Evolutionary conservation across 1,140 invertebrate species (phyloP).

Genomic region (Gonatopus flavifemur): DNA sequence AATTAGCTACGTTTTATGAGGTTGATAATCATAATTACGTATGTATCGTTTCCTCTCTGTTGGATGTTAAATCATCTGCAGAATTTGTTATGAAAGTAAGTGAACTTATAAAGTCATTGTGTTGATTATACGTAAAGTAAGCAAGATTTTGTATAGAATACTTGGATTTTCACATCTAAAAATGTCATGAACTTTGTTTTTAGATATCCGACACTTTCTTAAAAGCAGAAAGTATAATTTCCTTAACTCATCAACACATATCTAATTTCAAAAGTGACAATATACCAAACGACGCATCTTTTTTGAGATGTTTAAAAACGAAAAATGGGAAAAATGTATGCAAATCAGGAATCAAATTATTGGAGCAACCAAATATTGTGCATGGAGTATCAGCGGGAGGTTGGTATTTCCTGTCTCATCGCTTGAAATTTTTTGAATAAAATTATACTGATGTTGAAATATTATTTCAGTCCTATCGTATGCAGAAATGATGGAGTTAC

Average conservation of each 20-base stretch:
- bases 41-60: constrained; percentile 32
- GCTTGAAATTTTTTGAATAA: constrained; percentile 12
- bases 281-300: constrained; percentile 28
- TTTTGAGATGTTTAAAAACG: constrained; percentile 40
- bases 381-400: constrained; percentile 49
- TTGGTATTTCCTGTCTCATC: constrained; percentile 22
- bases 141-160: constrained; percentile 11
- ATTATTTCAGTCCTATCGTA: constrained; percentile 44
- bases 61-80: constrained; percentile 38
- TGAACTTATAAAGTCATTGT: constrained; percentile 9
- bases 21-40: constrained; percentile 34
- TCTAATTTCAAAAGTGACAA: constrained; percentile 38
- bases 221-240: constrained; percentile 31
- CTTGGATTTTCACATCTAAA: constrained; percentile 4
- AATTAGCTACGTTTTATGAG: constrained; percentile 35
- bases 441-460: neutral
- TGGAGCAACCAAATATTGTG: constrained; percentile 51
- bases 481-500: constrained; percentile 40
- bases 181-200: constrained; percentile 15
- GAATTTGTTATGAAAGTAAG: constrained; percentile 38
- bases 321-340: constrained; percentile 22
- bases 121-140: too few species aligned
- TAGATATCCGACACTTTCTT: constrained; percentile 42
- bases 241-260: constrained; percentile 38
- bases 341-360: constrained; percentile 18